Conservation (phyloP, 2,888 invertebrate genomes). For the Leptopilina drosophilae region DNA sequence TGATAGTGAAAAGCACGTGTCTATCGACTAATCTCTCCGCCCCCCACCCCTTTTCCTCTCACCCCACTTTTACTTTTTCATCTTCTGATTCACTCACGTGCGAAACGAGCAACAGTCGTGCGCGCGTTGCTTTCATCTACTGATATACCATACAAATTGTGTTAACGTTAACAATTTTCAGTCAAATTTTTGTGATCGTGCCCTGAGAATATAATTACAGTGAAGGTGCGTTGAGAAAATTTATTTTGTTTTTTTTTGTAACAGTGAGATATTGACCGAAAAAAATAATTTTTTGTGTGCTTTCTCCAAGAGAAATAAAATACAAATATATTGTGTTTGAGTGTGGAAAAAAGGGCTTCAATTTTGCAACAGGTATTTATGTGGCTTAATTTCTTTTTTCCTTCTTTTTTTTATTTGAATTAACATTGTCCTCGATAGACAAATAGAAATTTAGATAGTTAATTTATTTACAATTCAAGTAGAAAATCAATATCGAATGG, state of each 20-base stretch:
- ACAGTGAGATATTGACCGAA: neutral
- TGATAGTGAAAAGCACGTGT: neutral
- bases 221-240: neutral
- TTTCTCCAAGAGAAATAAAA: too few relatives aligned
- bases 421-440: too few relatives aligned
- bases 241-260: neutral
- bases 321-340: too few relatives aligned
- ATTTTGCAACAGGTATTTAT: neutral
- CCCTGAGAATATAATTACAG: neutral
- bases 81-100: constrained; percentile 34
- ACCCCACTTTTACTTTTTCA: neutral
- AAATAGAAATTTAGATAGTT: too few relatives aligned
- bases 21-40: constrained; percentile 7
- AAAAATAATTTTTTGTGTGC: neutral
- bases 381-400: neutral
- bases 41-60: too few relatives aligned
- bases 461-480: too few relatives aligned
- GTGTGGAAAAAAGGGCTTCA: neutral
- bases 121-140: constrained; percentile 12
- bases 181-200: constrained; percentile 12
- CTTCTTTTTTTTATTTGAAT: too few relatives aligned
- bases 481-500: too few relatives aligned
- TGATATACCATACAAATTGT: neutral
- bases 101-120: constrained; percentile 39
- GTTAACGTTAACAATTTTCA: neutral